Evolutionary conservation across 2,797 vertebrate species (phyloP).

Genomic region (Gadopsis marmoratus): DNA sequence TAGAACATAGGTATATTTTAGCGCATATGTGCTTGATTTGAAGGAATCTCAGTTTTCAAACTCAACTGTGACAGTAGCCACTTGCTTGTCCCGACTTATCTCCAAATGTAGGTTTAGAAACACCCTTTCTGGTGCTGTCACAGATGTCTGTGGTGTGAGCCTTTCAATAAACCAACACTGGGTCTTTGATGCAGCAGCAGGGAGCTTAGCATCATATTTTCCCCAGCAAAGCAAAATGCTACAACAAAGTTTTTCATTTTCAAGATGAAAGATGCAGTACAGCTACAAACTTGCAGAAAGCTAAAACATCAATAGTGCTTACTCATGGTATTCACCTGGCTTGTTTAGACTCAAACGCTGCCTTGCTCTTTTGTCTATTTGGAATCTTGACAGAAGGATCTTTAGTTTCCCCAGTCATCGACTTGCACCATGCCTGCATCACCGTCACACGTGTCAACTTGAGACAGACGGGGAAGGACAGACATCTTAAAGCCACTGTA

Average conservation of each 20-base stretch:
- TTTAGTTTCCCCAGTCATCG: not conserved
- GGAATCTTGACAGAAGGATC: conserved; percentile 3
- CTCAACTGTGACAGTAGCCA: not conserved
- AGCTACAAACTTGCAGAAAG: not conserved
- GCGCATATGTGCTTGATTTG: not conserved
- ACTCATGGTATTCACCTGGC: not conserved
- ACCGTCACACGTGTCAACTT: conserved; percentile 20
- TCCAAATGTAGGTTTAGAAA: conserved; percentile 1
- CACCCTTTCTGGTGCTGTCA: not conserved
- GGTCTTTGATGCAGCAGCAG: not conserved
- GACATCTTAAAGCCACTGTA: conserved; percentile 12
- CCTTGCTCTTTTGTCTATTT: not conserved
- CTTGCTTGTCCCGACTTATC: not conserved
- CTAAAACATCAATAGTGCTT: not conserved
- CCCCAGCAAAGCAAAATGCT: not conserved
- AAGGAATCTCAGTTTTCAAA: not conserved
- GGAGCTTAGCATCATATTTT: not conserved
- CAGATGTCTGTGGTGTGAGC: not conserved
- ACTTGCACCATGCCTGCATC: conserved; percentile 15
- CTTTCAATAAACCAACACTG: not conserved
- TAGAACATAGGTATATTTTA: not conserved
- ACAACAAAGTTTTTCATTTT: not conserved
- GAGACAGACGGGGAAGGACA: conserved; percentile 14
- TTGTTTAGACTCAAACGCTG: conserved; percentile 11
- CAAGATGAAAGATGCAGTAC: not conserved